A percentile compares a stretch with the other conserved stretches of the same genome.
Evolutionary conservation across 2,797 vertebrate species (phyloP).

Genomic region (Dallia pectoralis): DNA sequence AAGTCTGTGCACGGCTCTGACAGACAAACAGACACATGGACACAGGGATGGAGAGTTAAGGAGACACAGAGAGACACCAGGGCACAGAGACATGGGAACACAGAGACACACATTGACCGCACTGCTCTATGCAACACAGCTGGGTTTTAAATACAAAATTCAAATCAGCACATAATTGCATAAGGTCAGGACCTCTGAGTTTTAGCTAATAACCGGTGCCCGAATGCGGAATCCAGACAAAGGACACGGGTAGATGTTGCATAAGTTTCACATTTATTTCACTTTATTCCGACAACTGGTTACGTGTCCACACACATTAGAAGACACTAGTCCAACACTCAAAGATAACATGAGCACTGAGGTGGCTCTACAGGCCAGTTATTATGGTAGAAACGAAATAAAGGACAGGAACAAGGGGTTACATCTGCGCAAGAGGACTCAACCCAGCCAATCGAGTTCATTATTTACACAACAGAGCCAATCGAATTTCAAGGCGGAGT

Average conservation of each 20-base stretch:
- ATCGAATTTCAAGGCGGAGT: conserved; percentile 50
- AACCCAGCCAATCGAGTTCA: conserved; percentile 61
- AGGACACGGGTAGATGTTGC: conserved; percentile 12
- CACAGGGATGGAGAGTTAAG: not conserved
- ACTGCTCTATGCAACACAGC: conserved; percentile 42
- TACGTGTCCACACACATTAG: conserved; percentile 78
- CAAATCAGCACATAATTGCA: not conserved
- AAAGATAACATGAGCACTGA: conserved; percentile 73
- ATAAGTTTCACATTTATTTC: conserved; percentile 69
- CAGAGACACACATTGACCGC: conserved; percentile 20
- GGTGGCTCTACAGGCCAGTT: conserved; percentile 35
- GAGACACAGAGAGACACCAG: not conserved
- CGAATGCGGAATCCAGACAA: not conserved
- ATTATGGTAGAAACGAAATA: conserved; percentile 36
- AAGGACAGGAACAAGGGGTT: conserved; percentile 48
- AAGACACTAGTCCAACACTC: conserved; percentile 71
- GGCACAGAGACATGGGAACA: not conserved
- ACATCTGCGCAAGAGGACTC: conserved; percentile 65
- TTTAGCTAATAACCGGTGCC: not conserved
- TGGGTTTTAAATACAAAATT: not conserved
- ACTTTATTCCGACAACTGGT: conserved; percentile 64
- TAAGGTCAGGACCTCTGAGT: not conserved
- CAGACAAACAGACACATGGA: conserved; percentile 22
- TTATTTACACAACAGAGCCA: not conserved
- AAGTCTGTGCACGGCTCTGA: too few relatives aligned